These are phyloP conservation scores for Dichetophora obliterata DNA, from an alignment of 2,888 invertebrate genomes.

Conservation along the genomic window DNA sequence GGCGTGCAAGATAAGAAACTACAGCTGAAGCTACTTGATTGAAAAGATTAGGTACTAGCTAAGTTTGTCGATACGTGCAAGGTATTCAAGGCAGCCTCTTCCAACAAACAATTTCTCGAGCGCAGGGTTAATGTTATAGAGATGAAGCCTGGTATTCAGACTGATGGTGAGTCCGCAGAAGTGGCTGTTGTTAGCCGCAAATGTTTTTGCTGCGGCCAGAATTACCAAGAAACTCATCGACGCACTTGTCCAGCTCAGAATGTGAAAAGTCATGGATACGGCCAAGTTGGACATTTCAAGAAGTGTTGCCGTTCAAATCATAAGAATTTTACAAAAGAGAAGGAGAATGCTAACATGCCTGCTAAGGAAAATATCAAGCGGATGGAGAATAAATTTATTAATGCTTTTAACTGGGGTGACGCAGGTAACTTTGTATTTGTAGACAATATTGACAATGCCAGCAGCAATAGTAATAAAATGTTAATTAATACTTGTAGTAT, in stretches of 20 bases:
- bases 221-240: conserved; percentile 12
- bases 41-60: conserved; percentile 41
- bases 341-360: background rate
- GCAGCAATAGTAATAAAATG: background rate
- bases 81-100: too few relatives aligned
- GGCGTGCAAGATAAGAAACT: conserved; percentile 46
- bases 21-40: conserved; percentile 44
- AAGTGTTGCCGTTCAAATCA: background rate
- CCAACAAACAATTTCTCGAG: too few relatives aligned
- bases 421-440: background rate
- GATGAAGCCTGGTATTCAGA: too few relatives aligned
- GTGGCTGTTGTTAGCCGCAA: background rate
- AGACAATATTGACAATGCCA: background rate
- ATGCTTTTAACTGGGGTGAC: background rate
- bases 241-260: conserved; percentile 12
- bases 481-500: background rate
- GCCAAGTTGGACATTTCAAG: conserved; percentile 20
- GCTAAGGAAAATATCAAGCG: background rate
- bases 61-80: conserved; percentile 40
- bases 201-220: conserved; percentile 4
- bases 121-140: too few relatives aligned
- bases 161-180: too few relatives aligned
- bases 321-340: background rate
- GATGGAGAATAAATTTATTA: background rate
- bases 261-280: conserved; percentile 38